Conservation (phyloP, 2,797 vertebrate species). For the Lerista edwardsae region DNA sequence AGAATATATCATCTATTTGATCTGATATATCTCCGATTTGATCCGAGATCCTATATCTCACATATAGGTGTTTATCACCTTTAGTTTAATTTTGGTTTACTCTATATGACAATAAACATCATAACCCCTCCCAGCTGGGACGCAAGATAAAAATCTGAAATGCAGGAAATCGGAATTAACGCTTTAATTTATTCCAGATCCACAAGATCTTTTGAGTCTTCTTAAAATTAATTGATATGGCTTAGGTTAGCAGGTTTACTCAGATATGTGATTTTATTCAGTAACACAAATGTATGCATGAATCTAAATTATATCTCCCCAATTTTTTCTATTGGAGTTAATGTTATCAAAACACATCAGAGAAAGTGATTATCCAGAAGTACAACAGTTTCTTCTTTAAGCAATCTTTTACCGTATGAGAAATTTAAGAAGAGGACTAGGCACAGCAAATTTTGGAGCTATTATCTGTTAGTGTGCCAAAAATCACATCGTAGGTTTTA, state of each 20-base stretch:
- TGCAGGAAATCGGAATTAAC: background rate
- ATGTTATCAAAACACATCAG: constrained; percentile 26
- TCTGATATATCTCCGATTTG: background rate
- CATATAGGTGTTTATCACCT: background rate
- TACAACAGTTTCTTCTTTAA: background rate
- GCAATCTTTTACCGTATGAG: constrained; percentile 5
- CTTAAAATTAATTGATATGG: background rate
- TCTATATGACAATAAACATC: constrained; percentile 46
- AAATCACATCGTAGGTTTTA: constrained; percentile 50
- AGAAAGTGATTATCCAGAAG: constrained; percentile 35
- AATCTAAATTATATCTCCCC: background rate
- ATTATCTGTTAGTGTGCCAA: constrained; percentile 26
- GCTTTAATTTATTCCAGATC: constrained; percentile 6
- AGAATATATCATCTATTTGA: constrained; percentile 22
- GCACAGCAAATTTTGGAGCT: constrained; percentile 30
- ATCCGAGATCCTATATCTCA: background rate
- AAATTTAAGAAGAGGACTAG: constrained; percentile 41
- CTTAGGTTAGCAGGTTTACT: background rate
- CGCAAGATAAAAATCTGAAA: constrained; percentile 1
- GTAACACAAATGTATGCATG: background rate
- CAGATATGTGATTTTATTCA: background rate
- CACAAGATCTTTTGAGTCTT: constrained; percentile 3
- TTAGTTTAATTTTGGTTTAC: constrained; percentile 42
- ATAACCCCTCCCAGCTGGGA: background rate
- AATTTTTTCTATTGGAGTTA: constrained; percentile 31